These are phyloP conservation scores for Clistopyga incitator DNA, from an alignment of 2,888 invertebrate species.

Conservation along the genomic window DNA sequence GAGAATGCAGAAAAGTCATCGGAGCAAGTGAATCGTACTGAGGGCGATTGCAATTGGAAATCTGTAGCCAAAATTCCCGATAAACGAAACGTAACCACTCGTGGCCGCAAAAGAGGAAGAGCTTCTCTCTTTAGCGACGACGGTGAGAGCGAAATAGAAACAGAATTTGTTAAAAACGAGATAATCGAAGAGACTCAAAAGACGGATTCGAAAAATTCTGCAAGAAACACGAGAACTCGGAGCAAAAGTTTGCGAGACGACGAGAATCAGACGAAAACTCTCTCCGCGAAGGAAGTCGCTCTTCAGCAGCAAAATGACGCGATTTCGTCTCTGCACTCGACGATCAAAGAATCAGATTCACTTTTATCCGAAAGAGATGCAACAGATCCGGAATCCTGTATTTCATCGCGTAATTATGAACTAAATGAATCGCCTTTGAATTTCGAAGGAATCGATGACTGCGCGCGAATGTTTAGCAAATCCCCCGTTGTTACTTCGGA, in stretches of 20 bases:
- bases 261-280: constrained; percentile 6
- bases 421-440: not conserved
- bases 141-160: not conserved
- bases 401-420: constrained; percentile 3
- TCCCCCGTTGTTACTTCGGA: constrained; percentile 3
- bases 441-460: not conserved
- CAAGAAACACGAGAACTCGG: constrained; percentile 30
- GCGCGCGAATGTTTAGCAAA: not conserved
- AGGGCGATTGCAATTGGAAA: constrained; percentile 19
- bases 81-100: not conserved
- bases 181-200: not conserved
- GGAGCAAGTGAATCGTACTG: constrained; percentile 16
- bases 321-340: not conserved
- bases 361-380: constrained; percentile 1
- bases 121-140: constrained; percentile 1
- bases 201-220: not conserved
- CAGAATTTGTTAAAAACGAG: not conserved
- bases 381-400: not conserved
- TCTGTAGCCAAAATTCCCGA: constrained; percentile 21
- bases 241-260: constrained; percentile 22
- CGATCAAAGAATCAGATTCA: not conserved
- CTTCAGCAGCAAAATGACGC: not conserved
- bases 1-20: not conserved
- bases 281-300: not conserved
- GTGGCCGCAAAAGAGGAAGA: not conserved